Conservation (phyloP, 2,888 invertebrate genomes). For the Ormyrus thymus region DNA sequence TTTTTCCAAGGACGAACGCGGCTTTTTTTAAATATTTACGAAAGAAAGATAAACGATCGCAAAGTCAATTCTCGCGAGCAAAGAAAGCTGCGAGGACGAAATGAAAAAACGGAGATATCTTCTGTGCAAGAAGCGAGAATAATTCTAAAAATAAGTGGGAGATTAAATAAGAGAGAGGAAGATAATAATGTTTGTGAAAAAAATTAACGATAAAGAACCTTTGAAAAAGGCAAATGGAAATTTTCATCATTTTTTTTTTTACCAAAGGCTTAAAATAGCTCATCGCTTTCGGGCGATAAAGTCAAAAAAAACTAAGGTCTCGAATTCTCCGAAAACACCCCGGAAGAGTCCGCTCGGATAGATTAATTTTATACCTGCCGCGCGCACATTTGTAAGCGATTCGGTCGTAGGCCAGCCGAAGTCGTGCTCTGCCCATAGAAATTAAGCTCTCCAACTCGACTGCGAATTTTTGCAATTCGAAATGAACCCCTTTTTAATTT, state of each 20-base stretch:
- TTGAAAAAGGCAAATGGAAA: conserved; percentile 1
- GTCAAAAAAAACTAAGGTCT: too few relatives aligned
- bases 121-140: background rate
- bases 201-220: background rate
- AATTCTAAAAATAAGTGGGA: background rate
- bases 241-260: background rate
- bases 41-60: conserved; percentile 16
- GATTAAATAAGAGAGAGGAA: background rate
- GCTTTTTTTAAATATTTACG: conserved; percentile 30
- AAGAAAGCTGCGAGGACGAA: background rate
- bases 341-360: background rate
- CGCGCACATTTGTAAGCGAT: background rate
- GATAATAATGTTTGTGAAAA: background rate
- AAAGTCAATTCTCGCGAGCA: conserved; percentile 17
- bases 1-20: background rate
- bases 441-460: too few relatives aligned
- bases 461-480: too few relatives aligned
- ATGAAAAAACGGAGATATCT: conserved; percentile 6
- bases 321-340: too few relatives aligned
- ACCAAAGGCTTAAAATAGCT: background rate
- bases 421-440: too few relatives aligned
- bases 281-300: too few relatives aligned
- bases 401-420: too few relatives aligned
- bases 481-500: too few relatives aligned
- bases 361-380: background rate